These are phyloP conservation scores for Labrus mixtus DNA, from an alignment of 2,113 vertebrate genomes.

Conservation along the genomic window DNA sequence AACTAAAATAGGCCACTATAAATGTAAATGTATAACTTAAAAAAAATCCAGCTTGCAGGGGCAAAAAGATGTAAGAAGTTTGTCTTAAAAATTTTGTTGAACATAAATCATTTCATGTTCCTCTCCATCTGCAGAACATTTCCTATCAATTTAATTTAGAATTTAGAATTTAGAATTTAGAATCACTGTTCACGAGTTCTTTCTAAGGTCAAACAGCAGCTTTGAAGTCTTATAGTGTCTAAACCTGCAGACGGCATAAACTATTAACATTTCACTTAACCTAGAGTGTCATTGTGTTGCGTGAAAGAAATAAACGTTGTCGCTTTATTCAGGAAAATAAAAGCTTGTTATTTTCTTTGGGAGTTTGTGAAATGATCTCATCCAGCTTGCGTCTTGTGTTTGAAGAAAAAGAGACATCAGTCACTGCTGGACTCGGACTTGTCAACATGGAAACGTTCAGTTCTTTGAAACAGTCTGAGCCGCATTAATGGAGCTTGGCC, in stretches of 20 bases:
- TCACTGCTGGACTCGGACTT: conserved; percentile 50
- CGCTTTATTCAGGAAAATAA: background rate
- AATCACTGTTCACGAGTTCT: too few relatives aligned
- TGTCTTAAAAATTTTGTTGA: too few relatives aligned
- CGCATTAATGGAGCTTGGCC: conserved; percentile 71
- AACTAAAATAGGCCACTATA: too few relatives aligned
- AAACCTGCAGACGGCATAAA: background rate
- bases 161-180: too few relatives aligned
- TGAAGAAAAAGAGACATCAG: conserved; percentile 41
- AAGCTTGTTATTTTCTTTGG: background rate
- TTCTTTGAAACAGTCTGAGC: conserved; percentile 30
- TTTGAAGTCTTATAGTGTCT: background rate
- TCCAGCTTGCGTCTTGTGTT: conserved; percentile 12
- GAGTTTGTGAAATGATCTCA: conserved; percentile 43
- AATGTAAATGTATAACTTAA: too few relatives aligned
- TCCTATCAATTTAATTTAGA: too few relatives aligned
- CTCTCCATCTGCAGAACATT: too few relatives aligned
- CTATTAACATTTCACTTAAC: background rate
- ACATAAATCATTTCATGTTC: too few relatives aligned
- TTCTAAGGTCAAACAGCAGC: background rate
- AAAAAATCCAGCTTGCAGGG: too few relatives aligned
- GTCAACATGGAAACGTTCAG: conserved; percentile 43
- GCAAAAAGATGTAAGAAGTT: too few relatives aligned
- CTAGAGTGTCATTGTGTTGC: background rate
- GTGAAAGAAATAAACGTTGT: conserved; percentile 2